These are phyloP conservation scores for Pyrocephalus nanus DNA, from an alignment of 2,797 vertebrate genomes.

Conservation along the genomic window DNA sequence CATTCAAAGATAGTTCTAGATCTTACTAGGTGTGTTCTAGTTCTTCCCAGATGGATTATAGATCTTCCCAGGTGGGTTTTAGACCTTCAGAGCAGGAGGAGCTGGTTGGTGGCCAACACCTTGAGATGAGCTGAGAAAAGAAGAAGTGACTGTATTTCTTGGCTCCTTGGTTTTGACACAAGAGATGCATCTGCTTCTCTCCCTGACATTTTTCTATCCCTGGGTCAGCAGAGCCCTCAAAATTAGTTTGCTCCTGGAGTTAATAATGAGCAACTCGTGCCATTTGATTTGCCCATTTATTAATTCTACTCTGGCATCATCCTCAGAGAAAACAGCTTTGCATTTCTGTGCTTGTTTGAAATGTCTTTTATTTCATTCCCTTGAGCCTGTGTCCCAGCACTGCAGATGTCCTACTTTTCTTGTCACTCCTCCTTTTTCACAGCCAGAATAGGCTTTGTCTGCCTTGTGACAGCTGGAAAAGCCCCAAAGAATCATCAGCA, in stretches of 20 bases:
- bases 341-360: not conserved
- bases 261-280: not conserved
- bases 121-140: not conserved
- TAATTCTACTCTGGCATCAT: not conserved
- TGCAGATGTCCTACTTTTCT: constrained; percentile 4
- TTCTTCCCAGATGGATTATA: not conserved
- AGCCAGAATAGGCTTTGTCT: not conserved
- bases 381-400: not conserved
- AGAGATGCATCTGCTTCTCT: not conserved
- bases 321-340: not conserved
- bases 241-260: not conserved
- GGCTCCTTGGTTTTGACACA: not conserved
- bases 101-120: not conserved
- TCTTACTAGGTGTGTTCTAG: too few species aligned
- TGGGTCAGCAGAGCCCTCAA: not conserved
- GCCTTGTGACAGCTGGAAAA: not conserved
- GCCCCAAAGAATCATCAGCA: not conserved
- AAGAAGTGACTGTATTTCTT: not conserved
- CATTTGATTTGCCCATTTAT: not conserved
- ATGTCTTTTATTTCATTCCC: not conserved
- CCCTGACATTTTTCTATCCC: not conserved
- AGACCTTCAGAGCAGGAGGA: not conserved
- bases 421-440: not conserved
- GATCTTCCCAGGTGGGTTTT: not conserved
- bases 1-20: too few species aligned